Conservation (phyloP, 2,888 invertebrate genomes). For the Scelioninae gen. 1 region DNA sequence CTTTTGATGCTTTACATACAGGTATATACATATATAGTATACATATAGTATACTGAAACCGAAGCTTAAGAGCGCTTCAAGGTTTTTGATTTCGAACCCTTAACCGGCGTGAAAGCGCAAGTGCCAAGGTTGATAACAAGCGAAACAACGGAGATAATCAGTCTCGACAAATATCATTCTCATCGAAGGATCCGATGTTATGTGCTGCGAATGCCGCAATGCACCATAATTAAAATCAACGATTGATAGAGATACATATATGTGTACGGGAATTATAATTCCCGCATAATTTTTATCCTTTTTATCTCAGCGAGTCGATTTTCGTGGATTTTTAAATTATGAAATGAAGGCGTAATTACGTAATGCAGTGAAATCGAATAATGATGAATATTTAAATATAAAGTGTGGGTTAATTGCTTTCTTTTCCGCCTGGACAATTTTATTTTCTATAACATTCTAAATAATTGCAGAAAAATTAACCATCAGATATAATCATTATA, state of each 20-base stretch:
- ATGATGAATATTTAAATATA: too few species aligned
- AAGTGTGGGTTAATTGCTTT: too few species aligned
- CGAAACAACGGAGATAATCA: conserved; percentile 61
- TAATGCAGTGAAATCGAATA: too few species aligned
- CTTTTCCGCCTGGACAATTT: too few species aligned
- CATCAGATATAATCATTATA: too few species aligned
- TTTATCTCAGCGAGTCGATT: conserved; percentile 38
- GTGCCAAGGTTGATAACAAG: conserved; percentile 49
- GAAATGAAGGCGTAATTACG: too few species aligned
- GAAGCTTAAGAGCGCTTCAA: conserved; percentile 46
- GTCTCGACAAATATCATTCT: conserved; percentile 53
- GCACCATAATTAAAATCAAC: conserved; percentile 51
- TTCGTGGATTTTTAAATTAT: conserved; percentile 26
- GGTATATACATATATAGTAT: too few species aligned
- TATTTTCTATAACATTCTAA: too few species aligned
- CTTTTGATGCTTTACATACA: background rate
- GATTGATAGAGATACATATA: too few species aligned
- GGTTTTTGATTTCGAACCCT: conserved; percentile 63
- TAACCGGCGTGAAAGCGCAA: conserved; percentile 38
- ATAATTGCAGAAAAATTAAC: too few species aligned
- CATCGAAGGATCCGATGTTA: conserved; percentile 41
- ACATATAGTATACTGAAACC: conserved; percentile 30
- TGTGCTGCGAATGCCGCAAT: conserved; percentile 13
- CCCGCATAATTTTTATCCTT: conserved; percentile 42
- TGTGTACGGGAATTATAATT: conserved; percentile 25